phyloP scores from a whole-genome alignment of 2,797 vertebrate species.

The Poeciliopsis infans region DNA sequence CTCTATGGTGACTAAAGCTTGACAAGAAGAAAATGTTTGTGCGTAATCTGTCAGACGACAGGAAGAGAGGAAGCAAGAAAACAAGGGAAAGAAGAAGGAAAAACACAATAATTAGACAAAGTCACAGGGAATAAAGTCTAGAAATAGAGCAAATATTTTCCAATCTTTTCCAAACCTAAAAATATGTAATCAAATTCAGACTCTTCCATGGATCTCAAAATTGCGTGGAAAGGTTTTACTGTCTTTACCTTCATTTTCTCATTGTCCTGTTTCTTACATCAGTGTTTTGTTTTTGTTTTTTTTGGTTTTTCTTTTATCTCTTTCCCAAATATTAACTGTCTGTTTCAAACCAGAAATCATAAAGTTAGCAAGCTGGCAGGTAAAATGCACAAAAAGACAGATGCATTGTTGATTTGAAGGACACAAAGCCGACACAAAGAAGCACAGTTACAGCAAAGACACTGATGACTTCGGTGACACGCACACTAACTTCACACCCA shows the following conservation, averaged over 20 bases:
- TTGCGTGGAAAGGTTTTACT: background rate
- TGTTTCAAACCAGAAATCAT: slow-evolving; percentile 11
- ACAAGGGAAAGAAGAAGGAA: background rate
- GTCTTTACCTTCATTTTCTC: slow-evolving; percentile 43
- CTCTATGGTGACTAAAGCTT: no score
- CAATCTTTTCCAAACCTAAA: background rate
- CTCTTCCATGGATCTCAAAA: background rate
- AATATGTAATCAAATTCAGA: background rate
- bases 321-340: slow-evolving; percentile 19
- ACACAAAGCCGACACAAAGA: slow-evolving; percentile 23
- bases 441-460: slow-evolving; percentile 21
- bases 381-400: slow-evolving; percentile 53
- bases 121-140: background rate
- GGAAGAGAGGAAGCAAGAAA: background rate
- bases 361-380: slow-evolving; percentile 46
- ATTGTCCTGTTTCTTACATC: background rate
- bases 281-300: no score
- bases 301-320: no score
- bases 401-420: slow-evolving; percentile 52
- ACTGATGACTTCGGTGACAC: slow-evolving; percentile 28
- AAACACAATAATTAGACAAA: no score
- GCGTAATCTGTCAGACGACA: no score
- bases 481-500: slow-evolving; percentile 46
- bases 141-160: background rate
- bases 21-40: no score